Conservation (phyloP, 1,140 invertebrate genomes). For the Parasteatoda tepidariorum region DNA sequence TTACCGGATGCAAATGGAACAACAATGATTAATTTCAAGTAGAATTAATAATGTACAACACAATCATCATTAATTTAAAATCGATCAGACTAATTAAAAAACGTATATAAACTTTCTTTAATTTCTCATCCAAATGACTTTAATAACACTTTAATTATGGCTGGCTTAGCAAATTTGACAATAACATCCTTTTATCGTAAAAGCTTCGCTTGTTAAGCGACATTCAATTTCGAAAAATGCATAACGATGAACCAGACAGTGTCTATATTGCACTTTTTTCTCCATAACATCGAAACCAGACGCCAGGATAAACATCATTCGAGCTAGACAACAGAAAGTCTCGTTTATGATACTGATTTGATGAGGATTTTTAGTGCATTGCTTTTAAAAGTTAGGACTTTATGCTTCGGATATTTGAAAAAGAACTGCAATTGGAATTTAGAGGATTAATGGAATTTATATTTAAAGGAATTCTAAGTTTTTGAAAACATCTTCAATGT, state of each 20-base stretch:
- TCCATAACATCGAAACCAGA: neutral
- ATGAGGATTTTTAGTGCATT: neutral
- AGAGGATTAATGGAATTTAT: neutral
- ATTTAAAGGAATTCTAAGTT: too few relatives aligned
- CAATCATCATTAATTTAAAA: neutral
- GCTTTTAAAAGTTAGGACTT: neutral
- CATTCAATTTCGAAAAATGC: neutral
- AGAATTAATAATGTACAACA: too few relatives aligned
- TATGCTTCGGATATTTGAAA: neutral
- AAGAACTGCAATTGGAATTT: neutral
- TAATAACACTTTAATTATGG: neutral
- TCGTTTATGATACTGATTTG: too few relatives aligned
- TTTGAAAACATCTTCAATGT: too few relatives aligned
- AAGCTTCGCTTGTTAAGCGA: neutral
- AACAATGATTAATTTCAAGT: too few relatives aligned
- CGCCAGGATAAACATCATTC: neutral
- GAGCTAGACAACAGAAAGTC: too few relatives aligned
- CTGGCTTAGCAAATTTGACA: neutral
- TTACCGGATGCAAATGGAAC: too few relatives aligned
- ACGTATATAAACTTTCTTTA: neutral
- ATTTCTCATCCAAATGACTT: neutral
- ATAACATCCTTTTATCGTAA: neutral
- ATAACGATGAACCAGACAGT: neutral
- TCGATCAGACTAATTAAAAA: neutral
- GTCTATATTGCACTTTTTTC: conserved; percentile 18